These are phyloP conservation scores for Elysia chlorotica DNA, from an alignment of 1,140 invertebrate species.

Conservation along the genomic window DNA sequence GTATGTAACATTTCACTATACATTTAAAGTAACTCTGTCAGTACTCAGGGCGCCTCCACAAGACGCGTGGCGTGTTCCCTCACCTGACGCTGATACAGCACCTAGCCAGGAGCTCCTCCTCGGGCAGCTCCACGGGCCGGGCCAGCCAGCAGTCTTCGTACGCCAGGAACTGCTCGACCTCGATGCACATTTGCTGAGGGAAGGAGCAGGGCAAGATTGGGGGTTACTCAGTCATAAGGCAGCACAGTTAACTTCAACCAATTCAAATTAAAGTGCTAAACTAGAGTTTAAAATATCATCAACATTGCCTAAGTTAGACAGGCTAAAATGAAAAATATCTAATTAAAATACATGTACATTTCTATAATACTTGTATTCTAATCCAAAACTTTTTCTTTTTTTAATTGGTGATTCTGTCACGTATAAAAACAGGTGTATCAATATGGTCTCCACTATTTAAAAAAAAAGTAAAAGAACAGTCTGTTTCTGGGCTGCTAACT, in stretches of 20 bases:
- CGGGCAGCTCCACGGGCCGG: conserved; percentile 64
- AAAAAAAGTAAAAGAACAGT: too few species aligned
- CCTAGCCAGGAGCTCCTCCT: conserved; percentile 67
- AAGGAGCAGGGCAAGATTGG: neutral
- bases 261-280: conserved; percentile 5
- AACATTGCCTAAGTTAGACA: conserved; percentile 1
- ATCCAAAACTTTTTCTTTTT: too few species aligned
- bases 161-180: conserved; percentile 66
- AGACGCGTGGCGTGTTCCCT: too few species aligned
- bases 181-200: conserved; percentile 66
- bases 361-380: too few species aligned
- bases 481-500: too few species aligned
- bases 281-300: neutral
- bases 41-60: too few species aligned
- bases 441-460: too few species aligned
- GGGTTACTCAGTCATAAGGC: too few species aligned
- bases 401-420: too few species aligned
- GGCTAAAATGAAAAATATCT: neutral
- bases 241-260: neutral
- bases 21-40: too few species aligned
- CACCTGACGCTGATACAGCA: conserved; percentile 12
- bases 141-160: conserved; percentile 69
- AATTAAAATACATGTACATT: neutral
- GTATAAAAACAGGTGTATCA: too few species aligned
- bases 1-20: too few species aligned